Evolutionary conservation across 2,797 vertebrate genomes (phyloP).

Genomic region (Lepus oiostolus): DNA sequence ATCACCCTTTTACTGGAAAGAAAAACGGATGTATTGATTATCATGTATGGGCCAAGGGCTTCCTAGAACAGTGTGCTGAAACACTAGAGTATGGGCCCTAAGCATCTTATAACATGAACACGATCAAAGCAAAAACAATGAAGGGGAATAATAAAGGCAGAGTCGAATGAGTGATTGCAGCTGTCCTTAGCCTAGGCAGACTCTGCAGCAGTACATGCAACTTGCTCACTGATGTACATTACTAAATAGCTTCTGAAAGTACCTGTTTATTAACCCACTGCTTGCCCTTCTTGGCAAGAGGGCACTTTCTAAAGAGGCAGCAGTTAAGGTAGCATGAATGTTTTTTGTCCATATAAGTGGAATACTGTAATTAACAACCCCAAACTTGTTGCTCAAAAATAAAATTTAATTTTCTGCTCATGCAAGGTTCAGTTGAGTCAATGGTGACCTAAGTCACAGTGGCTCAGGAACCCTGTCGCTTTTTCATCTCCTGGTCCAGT

Average conservation of each 20-base stretch:
- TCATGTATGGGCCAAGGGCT: background rate
- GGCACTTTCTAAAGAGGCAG: background rate
- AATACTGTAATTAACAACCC: background rate
- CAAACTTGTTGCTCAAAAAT: background rate
- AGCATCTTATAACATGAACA: background rate
- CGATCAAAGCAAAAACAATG: background rate
- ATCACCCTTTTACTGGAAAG: conserved; percentile 46
- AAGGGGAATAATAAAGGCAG: background rate
- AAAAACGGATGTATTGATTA: conserved; percentile 11
- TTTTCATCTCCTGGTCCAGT: background rate
- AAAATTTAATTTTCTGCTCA: background rate
- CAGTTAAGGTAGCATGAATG: background rate
- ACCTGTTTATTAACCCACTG: background rate
- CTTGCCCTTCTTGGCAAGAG: background rate
- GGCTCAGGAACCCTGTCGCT: background rate
- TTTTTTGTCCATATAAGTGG: background rate
- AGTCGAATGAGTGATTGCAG: background rate
- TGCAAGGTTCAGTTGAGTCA: background rate
- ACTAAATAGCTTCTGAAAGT: background rate
- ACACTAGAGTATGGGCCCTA: background rate
- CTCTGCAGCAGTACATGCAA: background rate
- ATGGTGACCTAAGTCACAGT: background rate
- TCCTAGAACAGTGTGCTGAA: background rate
- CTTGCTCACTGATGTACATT: background rate
- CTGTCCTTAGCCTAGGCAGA: background rate